These are phyloP conservation scores for Myopa tessellatipennis DNA, from an alignment of 2,888 invertebrate genomes.

Conservation along the genomic window DNA sequence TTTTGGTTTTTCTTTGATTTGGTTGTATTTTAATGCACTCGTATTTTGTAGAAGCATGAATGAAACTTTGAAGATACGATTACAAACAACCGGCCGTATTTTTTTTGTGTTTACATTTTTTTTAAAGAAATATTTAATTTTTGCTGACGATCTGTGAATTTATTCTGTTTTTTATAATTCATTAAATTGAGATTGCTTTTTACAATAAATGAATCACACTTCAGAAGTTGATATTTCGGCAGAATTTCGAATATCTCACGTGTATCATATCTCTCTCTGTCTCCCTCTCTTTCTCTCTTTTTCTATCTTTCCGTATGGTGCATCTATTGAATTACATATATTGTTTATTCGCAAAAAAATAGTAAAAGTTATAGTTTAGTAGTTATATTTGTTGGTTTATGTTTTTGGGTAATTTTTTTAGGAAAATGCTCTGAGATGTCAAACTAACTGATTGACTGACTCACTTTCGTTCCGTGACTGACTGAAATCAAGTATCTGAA, in stretches of 20 bases:
- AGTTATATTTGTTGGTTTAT: neutral
- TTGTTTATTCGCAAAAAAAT: no score
- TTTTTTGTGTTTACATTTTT: neutral
- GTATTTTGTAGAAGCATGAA: slow-evolving; percentile 29
- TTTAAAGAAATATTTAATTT: neutral
- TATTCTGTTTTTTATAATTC: neutral
- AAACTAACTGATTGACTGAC: no score
- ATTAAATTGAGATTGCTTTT: neutral
- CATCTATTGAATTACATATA: neutral
- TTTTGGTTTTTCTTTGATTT: neutral
- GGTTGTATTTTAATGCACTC: no score
- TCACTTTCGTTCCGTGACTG: no score
- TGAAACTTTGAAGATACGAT: slow-evolving; percentile 14
- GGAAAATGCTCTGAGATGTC: no score
- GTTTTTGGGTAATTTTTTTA: neutral
- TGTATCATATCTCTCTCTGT: no score
- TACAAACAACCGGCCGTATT: neutral
- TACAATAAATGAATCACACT: neutral
- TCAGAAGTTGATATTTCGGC: neutral
- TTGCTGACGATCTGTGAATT: neutral
- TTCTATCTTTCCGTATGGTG: neutral
- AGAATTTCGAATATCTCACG: no score
- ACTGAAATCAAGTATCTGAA: no score
- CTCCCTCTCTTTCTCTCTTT: neutral
- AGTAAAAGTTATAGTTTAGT: no score